Base-by-base conservation (phyloP, 2,113 vertebrate species). In the Engystomops pustulosus region DNA sequence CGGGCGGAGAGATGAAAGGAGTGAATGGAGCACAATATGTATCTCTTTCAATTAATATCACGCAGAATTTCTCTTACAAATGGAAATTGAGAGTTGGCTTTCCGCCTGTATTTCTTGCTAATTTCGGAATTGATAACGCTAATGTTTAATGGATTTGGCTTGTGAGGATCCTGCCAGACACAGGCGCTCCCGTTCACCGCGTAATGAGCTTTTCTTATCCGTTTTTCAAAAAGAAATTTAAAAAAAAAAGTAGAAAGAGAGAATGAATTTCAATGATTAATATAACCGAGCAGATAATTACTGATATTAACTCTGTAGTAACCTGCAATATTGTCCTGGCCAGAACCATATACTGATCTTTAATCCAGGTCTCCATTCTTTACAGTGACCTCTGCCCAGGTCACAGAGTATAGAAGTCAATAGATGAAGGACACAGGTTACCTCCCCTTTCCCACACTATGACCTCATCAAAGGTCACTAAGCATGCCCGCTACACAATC, bases 11-110 rank as follows among this genome's bases (percentile, higher is more conserved):
- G 30, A 34, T 36, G 62, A 67, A 67, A 67, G 62, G 30, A 32
- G 25, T 49, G 18, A 76, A 49, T 49, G 47, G 9, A 53, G 27
- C 47, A 0, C 17, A 20, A 32, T 72, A 47, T 72, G 18, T 45
- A 45, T 72, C 36, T 72, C 44, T 47, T 45, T 44, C 70, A 72
- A 45, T 25, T 72, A 72, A 58, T 58, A 78, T 32, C 75, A 76
- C 3, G 34, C 55, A 51, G 41, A 38, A 78, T 79, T 79, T 15
- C 14, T 25, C 53, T 60, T 62, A 79, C 76, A 79, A 79, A 79
- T 79, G 32, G 53, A 79, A 62, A 79, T 25, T 78, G 51, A 30
- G 55, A 77, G 55, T 30, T 36, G 47, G 41, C 44, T 27, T 32
- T 18, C 72, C 18, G 72, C 47, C 41, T 51, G 41, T 34, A 30